phyloP scores from a whole-genome alignment of 2,113 vertebrate species.

The Eulemur macaco region DNA sequence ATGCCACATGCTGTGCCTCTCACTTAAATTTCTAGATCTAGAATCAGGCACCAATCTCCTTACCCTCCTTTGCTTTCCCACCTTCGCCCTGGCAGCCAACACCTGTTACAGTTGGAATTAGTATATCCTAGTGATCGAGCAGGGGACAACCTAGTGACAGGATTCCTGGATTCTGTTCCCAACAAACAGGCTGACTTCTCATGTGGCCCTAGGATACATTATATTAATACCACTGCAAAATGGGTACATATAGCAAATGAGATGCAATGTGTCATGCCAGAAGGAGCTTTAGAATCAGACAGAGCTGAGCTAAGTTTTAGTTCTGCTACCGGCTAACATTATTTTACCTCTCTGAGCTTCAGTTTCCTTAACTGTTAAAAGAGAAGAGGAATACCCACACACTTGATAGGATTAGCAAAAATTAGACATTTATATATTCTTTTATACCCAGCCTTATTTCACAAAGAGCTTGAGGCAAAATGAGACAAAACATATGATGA shows the following conservation, averaged over 20 bases:
- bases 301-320: not conserved
- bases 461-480: not conserved
- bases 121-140: not conserved
- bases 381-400: not conserved
- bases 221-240: not conserved
- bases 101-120: not conserved
- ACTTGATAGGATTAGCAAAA: not conserved
- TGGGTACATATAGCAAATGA: not conserved
- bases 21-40: conserved; percentile 36
- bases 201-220: not conserved
- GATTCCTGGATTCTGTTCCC: not conserved
- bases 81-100: not conserved
- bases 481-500: not conserved
- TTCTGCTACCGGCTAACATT: not conserved
- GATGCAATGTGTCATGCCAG: not conserved
- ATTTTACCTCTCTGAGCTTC: not conserved
- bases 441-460: not conserved
- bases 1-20: not conserved
- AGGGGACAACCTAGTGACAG: not conserved
- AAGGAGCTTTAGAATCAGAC: not conserved
- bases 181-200: not conserved
- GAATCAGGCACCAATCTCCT: not conserved
- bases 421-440: not conserved
- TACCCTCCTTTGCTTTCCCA: not conserved
- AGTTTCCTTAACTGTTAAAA: not conserved